Percentiles rank a stretch among this genome's conserved stretches.
These are phyloP conservation scores for Schizopygopsis malacanthus DNA, from an alignment of 2,797 vertebrate genomes.

Conservation along the genomic window DNA sequence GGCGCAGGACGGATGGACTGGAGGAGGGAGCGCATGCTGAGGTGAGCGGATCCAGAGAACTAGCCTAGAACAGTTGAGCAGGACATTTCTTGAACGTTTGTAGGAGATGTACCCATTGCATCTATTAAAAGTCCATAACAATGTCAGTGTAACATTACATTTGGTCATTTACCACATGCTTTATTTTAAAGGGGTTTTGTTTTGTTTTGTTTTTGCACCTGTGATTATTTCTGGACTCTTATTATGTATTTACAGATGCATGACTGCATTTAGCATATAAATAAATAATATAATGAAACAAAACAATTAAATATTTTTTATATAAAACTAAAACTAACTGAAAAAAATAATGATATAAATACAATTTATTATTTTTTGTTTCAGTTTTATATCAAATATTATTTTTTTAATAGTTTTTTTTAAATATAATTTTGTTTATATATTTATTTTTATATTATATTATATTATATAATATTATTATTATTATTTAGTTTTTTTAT, in stretches of 20 bases:
- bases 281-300: neutral
- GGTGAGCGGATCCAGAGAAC: slow-evolving; percentile 70
- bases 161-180: neutral
- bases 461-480: no score
- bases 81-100: neutral
- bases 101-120: neutral
- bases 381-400: no score
- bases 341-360: neutral
- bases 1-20: slow-evolving; percentile 76
- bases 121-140: neutral
- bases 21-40: slow-evolving; percentile 77
- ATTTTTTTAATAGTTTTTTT: no score
- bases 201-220: neutral
- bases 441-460: no score
- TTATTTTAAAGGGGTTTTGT: neutral
- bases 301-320: neutral
- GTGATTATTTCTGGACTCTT: neutral
- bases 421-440: no score
- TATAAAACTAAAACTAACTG: neutral
- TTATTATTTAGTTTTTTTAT: neutral
- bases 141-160: neutral
- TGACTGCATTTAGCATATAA: neutral
- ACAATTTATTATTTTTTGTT: neutral
- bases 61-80: neutral
- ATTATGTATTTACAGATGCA: neutral